Base-by-base conservation (phyloP, 2,797 vertebrate genomes). In the Cryptoblepharus egeriae region DNA sequence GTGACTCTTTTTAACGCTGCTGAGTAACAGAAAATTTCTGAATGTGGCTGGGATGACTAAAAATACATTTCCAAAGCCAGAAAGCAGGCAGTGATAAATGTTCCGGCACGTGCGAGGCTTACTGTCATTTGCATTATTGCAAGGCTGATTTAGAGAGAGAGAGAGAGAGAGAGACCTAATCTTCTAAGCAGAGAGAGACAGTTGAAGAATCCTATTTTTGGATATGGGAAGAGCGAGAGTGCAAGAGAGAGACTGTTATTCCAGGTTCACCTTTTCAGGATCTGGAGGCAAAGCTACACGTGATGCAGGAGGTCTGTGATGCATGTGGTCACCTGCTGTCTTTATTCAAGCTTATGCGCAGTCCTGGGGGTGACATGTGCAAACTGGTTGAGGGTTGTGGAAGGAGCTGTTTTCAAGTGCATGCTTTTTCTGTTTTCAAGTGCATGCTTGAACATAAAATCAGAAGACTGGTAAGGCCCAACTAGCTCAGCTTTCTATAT, bases 21-120 rank as follows among this genome's bases (percentile, higher is more conserved):
- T 75, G 70, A 84, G 76, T 84, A 84, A 75, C 77, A 60, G 77
- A 68, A 52, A 75, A 75, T 84, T 69, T 79, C 82, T 84, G 77
- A 84, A 84, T 79, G 77, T 84, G 52, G 63, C 26, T 79, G 11
- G 68, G 18, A 74, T 30, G 13, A 6, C 82, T 84, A 84, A 84
- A 84, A 84, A 84, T 84, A 84, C 68, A 52, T 18, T 52, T 69
- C 9, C 32, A 2, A 16, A 61, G 30, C 26, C 71, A 79, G 15
- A 64, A 75, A 58, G 35, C 71, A 75, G 67, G 71, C 3, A 16
- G 70, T 28, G 61, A 84, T 63, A 30, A 37, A 49, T 1, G 26
- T 69, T 52, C n/a, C 52, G 55, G 77, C 82, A 84, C 71, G 28
- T 79, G 77, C 42, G 39, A 79, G 32, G 42, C 26, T 61, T 7